A percentile compares a stretch with the other conserved stretches of the same genome.
Evolutionary conservation across 1,140 invertebrate species (phyloP).

Genomic region (Dreissena polymorpha): DNA sequence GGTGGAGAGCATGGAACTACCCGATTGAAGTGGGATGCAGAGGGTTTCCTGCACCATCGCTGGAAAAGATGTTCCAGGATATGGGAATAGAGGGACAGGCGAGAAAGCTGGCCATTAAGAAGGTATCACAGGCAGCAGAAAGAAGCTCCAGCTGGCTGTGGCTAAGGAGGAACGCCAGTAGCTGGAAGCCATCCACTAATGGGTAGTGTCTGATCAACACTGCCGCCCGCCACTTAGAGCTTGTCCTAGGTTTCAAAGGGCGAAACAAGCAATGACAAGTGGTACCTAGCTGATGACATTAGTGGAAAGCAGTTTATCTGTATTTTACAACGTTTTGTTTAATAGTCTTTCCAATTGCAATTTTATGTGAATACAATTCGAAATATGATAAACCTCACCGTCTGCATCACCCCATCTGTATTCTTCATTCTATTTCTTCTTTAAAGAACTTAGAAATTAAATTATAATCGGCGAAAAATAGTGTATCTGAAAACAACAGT

Average conservation of each 20-base stretch:
- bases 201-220: conserved; percentile 16
- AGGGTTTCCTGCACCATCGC: conserved; percentile 11
- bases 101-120: background rate
- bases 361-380: no score
- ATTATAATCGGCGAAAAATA: no score
- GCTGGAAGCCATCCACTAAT: conserved; percentile 20
- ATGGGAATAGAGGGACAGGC: conserved; percentile 2
- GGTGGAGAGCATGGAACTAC: conserved; percentile 6
- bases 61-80: conserved; percentile 5
- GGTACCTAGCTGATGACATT: no score
- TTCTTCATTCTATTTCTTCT: no score
- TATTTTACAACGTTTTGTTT: no score
- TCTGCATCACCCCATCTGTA: no score
- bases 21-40: conserved; percentile 13
- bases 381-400: no score
- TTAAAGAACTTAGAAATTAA: no score
- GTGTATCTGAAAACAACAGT: no score
- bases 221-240: conserved; percentile 2
- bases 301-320: no score
- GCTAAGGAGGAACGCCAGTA: conserved; percentile 12
- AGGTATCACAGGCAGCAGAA: conserved; percentile 9
- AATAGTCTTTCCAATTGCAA: no score
- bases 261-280: conserved; percentile 19
- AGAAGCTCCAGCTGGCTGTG: conserved; percentile 30
- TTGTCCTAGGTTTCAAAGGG: conserved; percentile 19